A percentile compares a stretch with the other conserved stretches of the same genome.
These are phyloP conservation scores for Rhinopithecus roxellana DNA, from an alignment of 2,113 vertebrate genomes.

Conservation along the genomic window DNA sequence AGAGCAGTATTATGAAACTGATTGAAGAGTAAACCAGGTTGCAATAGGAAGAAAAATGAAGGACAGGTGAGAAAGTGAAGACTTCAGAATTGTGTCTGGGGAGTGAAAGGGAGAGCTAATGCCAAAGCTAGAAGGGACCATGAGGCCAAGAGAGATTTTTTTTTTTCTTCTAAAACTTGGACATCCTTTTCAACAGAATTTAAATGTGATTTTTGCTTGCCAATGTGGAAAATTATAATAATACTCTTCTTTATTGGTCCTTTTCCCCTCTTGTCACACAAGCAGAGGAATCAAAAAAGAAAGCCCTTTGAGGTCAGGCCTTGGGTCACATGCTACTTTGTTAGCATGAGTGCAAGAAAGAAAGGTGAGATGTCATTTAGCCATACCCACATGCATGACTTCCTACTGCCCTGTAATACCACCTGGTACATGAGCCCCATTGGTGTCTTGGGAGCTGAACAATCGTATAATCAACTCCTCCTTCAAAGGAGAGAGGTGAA, in stretches of 20 bases:
- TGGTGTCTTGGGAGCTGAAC: too few relatives aligned
- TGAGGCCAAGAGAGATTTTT: too few relatives aligned
- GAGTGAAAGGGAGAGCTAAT: not conserved
- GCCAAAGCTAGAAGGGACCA: not conserved
- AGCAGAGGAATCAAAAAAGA: not conserved
- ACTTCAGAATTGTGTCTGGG: not conserved
- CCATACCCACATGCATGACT: not conserved
- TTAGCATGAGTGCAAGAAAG: not conserved
- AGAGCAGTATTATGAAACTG: not conserved
- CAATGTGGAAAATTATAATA: not conserved
- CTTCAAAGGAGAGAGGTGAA: not conserved
- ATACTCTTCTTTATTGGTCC: not conserved
- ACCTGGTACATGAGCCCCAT: not conserved
- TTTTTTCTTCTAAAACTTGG: not conserved
- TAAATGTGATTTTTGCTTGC: not conserved
- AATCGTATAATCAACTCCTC: not conserved
- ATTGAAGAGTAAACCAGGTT: not conserved
- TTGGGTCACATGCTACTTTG: not conserved
- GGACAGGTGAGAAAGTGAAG: not conserved
- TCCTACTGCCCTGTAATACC: not conserved
- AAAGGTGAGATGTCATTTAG: not conserved
- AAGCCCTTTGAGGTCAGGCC: not conserved
- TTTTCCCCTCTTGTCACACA: not conserved
- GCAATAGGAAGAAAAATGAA: not conserved
- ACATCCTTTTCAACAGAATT: not conserved